phyloP scores from a whole-genome alignment of 2,797 vertebrate genomes.

The Distichodus sexfasciatus region DNA sequence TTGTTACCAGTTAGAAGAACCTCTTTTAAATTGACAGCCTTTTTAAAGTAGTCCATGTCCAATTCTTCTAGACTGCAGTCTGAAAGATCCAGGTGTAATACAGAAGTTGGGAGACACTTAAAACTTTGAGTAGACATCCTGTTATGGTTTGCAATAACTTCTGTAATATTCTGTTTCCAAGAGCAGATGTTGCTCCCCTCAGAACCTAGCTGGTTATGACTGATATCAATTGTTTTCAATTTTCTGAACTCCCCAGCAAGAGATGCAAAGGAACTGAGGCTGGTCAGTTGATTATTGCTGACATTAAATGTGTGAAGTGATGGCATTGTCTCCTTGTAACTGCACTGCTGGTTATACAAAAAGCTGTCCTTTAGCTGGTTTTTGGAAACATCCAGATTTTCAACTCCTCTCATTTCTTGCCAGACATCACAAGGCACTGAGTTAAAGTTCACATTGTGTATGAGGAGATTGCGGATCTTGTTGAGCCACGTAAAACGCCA shows the following conservation, averaged over 20 bases:
- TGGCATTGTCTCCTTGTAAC: slow-evolving; percentile 61
- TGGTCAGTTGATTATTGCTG: slow-evolving; percentile 70
- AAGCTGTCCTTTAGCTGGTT: slow-evolving; percentile 68
- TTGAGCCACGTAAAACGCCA: slow-evolving; percentile 85
- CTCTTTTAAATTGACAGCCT: slow-evolving; percentile 61
- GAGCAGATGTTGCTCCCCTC: slow-evolving; percentile 55
- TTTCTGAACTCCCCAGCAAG: slow-evolving; percentile 67
- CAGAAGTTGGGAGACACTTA: slow-evolving; percentile 75
- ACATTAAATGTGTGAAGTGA: slow-evolving; percentile 67
- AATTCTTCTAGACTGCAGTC: slow-evolving; percentile 76
- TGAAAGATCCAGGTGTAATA: slow-evolving; percentile 77
- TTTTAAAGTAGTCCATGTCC: slow-evolving; percentile 73
- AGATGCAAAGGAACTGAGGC: slow-evolving; percentile 64
- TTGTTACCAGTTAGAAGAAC: slow-evolving; percentile 81
- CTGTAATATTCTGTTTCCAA: slow-evolving; percentile 73
- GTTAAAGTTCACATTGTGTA: slow-evolving; percentile 81
- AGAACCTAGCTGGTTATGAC: slow-evolving; percentile 71
- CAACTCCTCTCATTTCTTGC: slow-evolving; percentile 69
- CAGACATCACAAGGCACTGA: slow-evolving; percentile 79
- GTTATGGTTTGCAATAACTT: slow-evolving; percentile 74
- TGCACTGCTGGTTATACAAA: slow-evolving; percentile 76
- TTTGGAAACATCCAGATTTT: slow-evolving; percentile 68
- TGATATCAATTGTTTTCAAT: slow-evolving; percentile 71
- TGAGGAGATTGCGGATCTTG: slow-evolving; percentile 68
- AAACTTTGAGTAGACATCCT: slow-evolving; percentile 59